Evolutionary conservation across 1,140 invertebrate species (phyloP).

Genomic region (Stegodyphus dumicola): DNA sequence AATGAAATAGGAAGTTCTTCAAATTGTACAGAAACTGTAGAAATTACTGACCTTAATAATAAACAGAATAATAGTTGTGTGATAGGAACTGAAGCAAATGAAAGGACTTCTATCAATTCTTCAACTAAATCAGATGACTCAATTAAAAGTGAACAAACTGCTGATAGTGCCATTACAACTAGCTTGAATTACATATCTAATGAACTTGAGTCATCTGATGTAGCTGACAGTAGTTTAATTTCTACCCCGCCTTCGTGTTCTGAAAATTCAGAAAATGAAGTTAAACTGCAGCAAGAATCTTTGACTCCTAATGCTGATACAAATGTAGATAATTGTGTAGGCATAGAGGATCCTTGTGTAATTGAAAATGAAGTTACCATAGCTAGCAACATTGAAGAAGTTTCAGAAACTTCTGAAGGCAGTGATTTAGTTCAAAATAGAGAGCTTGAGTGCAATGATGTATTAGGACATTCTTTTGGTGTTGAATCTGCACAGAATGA

Average conservation of each 20-base stretch:
- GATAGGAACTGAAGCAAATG: neutral
- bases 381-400: slow-evolving; percentile 39
- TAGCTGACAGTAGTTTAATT: slow-evolving; percentile 39
- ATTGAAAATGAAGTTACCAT: slow-evolving; percentile 50
- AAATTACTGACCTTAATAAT: too few relatives aligned
- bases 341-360: slow-evolving; percentile 23
- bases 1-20: slow-evolving; percentile 2
- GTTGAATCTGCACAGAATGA: slow-evolving; percentile 21
- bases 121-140: slow-evolving; percentile 40
- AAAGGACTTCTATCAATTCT: neutral
- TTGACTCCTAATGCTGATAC: slow-evolving; percentile 11
- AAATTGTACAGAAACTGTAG: neutral
- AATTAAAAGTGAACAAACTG: slow-evolving; percentile 54
- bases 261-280: slow-evolving; percentile 12
- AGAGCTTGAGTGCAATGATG: slow-evolving; percentile 34
- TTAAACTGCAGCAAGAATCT: slow-evolving; percentile 12
- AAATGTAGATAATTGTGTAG: slow-evolving; percentile 24
- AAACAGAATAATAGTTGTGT: neutral
- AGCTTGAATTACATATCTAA: slow-evolving; percentile 57
- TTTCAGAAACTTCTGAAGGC: slow-evolving; percentile 19
- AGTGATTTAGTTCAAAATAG: slow-evolving; percentile 27
- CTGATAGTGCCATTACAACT: slow-evolving; percentile 56
- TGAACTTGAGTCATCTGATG: slow-evolving; percentile 27
- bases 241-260: neutral
- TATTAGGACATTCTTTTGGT: neutral